phyloP scores from a whole-genome alignment of 2,888 invertebrate genomes.

The Drosophila merina region DNA sequence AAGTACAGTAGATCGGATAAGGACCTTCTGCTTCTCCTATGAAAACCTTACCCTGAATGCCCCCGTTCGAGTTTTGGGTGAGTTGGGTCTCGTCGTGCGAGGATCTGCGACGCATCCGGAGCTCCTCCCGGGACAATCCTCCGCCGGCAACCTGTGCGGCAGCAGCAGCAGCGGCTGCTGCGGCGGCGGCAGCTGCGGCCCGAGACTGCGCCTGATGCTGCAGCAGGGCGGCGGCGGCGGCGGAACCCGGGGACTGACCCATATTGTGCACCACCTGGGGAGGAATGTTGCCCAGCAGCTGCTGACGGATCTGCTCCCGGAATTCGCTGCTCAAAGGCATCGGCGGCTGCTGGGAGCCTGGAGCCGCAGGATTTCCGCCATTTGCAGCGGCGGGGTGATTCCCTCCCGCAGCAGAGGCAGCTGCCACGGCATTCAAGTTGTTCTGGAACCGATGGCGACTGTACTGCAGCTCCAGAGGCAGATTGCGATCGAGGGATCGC shows the following conservation, averaged over 20 bases:
- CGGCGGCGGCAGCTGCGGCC: slow-evolving; percentile 80
- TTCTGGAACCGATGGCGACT: slow-evolving; percentile 83
- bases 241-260: slow-evolving; percentile 80
- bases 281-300: slow-evolving; percentile 80
- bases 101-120: slow-evolving; percentile 83
- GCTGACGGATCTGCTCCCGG: slow-evolving; percentile 83
- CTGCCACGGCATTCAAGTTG: slow-evolving; percentile 51
- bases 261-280: slow-evolving; percentile 80
- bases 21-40: not conserved
- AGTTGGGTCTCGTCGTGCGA: slow-evolving; percentile 84
- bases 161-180: slow-evolving; percentile 66
- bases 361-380: slow-evolving; percentile 40
- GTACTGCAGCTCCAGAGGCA: slow-evolving; percentile 83
- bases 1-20: too few relatives aligned
- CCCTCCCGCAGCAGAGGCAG: slow-evolving; percentile 41
- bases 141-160: slow-evolving; percentile 51
- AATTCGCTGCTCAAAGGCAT: slow-evolving; percentile 83
- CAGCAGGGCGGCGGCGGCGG: slow-evolving; percentile 81
- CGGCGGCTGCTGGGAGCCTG: slow-evolving; percentile 61
- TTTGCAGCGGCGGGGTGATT: slow-evolving; percentile 13
- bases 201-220: slow-evolving; percentile 83
- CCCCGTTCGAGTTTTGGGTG: slow-evolving; percentile 71
- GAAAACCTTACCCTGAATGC: slow-evolving; percentile 80
- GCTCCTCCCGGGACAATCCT: slow-evolving; percentile 82
- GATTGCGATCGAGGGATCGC: slow-evolving; percentile 84